Evolutionary conservation across 2,797 vertebrate species (phyloP), one percentile per base, ranked within the genome.

Genomic region (Dermochelys coriacea): DNA sequence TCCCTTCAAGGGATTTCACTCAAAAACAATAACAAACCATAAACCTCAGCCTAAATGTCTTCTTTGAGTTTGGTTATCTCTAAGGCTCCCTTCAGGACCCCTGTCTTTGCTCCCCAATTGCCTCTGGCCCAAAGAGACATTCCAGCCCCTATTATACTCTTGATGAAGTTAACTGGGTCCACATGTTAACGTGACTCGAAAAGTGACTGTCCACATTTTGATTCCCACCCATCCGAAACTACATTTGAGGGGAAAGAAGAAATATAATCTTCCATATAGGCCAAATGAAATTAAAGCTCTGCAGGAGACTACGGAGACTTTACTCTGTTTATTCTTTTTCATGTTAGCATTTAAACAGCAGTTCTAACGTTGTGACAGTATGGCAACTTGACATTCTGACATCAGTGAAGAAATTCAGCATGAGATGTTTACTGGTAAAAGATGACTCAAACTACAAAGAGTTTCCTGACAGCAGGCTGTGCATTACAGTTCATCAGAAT

Each of bases 401-500:
- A 94, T 79, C 47, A 57, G 23, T 34, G 68, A 90, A 89, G 54
- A 88, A 90, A 93, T 95, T 90, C 91, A 90, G 75, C 57, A 80
- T 89, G 78, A 95, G 75, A 64, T 93, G 82, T 94, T 97, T 96
- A 86, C 89, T 68, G 10, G 80, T 94, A 82, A 86, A 96, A 96
- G 59, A 91, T 14, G 47, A 74, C 23, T 86, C 49, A 75, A 82
- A 87, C 55, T 57, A 84, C 45, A 79, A 80, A 95, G 87, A 81
- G 77, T 87, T 95, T 97, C 86, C 91, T 96, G 95, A 92, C 82
- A 96, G 90, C 85, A 85, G 64, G 84, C 59, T 95, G 61, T 1
- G 5, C 50, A 82, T 94, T 91, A 87, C 57, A 91, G 82, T 92
- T 97, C 94, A 96, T 90, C 94, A 94, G 89, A 96, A 94, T 95